phyloP scores from a whole-genome alignment of 2,113 vertebrate species.

The Amphiprion ocellaris region DNA sequence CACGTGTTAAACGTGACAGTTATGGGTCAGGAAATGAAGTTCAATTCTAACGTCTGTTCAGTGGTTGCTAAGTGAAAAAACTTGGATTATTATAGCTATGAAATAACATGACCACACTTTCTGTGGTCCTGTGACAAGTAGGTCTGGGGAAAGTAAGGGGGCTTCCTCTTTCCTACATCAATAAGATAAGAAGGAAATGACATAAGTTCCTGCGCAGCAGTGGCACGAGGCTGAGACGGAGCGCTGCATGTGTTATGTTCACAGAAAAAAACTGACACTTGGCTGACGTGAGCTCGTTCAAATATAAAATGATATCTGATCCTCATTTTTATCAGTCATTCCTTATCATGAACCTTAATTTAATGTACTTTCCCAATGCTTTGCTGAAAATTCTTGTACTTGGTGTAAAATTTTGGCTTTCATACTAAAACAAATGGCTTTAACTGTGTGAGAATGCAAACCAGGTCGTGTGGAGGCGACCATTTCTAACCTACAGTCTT shows the following conservation, averaged over 20 bases:
- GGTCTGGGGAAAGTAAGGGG: constrained; percentile 73
- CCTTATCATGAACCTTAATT: not conserved
- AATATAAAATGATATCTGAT: constrained; percentile 11
- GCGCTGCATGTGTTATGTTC: constrained; percentile 36
- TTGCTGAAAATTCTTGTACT: not conserved
- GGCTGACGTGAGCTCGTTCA: constrained; percentile 14
- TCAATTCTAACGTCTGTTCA: constrained; percentile 8
- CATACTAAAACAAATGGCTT: not conserved
- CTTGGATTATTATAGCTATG: constrained; percentile 29
- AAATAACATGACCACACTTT: constrained; percentile 24
- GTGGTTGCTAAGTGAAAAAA: not conserved
- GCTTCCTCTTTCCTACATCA: constrained; percentile 78
- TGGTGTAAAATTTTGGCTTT: not conserved
- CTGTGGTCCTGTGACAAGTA: constrained; percentile 36
- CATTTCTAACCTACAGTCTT: not conserved
- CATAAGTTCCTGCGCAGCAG: constrained; percentile 75
- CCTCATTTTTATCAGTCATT: constrained; percentile 7
- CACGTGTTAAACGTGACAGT: constrained; percentile 16
- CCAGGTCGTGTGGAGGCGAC: not conserved
- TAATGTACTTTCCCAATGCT: constrained; percentile 6
- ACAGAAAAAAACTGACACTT: constrained; percentile 15
- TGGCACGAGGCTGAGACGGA: constrained; percentile 51
- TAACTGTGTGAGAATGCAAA: not conserved
- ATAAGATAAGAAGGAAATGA: constrained; percentile 81
- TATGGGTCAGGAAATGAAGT: constrained; percentile 24